These are phyloP conservation scores for Mythimna impura DNA, from an alignment of 2,888 invertebrate genomes.

Conservation along the genomic window DNA sequence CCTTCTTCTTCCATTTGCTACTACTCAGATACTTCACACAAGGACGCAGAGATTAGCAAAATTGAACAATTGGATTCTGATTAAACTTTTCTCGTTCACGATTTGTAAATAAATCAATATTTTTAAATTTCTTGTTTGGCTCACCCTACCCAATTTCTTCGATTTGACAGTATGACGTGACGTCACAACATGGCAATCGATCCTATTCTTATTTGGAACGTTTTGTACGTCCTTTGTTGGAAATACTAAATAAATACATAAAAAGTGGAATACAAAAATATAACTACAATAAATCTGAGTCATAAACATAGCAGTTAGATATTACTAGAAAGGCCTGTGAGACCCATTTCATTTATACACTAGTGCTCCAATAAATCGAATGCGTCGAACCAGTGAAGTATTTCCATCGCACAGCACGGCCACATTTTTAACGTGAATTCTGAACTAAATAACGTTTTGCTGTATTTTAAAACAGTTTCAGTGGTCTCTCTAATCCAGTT, in stretches of 20 bases:
- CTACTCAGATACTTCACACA: too few relatives aligned
- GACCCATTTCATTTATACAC: conserved; percentile 4
- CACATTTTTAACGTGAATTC: conserved; percentile 30
- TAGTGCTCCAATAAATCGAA: conserved; percentile 13
- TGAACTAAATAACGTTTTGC: conserved; percentile 43
- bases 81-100: too few relatives aligned
- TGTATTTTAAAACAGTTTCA: conserved; percentile 50
- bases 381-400: conserved; percentile 10
- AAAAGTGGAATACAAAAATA: background rate
- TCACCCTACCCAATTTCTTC: too few relatives aligned
- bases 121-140: too few relatives aligned
- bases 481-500: conserved; percentile 43
- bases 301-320: background rate
- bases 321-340: background rate
- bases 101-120: too few relatives aligned
- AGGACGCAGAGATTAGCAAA: too few relatives aligned
- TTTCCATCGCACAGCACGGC: background rate
- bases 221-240: too few relatives aligned
- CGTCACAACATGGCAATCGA: too few relatives aligned
- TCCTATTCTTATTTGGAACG: too few relatives aligned
- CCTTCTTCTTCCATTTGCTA: too few relatives aligned
- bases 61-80: too few relatives aligned
- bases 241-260: background rate
- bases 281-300: background rate
- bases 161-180: too few relatives aligned